Conservation (phyloP, 1,140 invertebrate species). For the Cardiocondyla obscurior region DNA sequence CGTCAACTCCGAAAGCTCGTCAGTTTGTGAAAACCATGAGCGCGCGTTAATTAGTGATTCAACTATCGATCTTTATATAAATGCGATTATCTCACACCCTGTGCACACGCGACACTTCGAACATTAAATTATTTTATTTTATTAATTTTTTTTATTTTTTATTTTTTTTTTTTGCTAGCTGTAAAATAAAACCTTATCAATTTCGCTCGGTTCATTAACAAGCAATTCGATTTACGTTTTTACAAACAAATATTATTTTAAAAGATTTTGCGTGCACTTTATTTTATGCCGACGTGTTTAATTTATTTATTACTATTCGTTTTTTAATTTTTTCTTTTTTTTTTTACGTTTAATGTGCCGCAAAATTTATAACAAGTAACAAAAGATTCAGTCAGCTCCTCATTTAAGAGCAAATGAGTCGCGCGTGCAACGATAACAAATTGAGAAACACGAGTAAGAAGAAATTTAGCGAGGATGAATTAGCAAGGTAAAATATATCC, state of each 20-base stretch:
- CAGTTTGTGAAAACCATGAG: slow-evolving; percentile 32
- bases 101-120: not conserved
- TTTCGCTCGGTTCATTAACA: not conserved
- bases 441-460: not conserved
- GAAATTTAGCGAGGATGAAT: not conserved
- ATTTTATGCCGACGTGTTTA: not conserved
- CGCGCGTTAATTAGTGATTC: slow-evolving; percentile 32
- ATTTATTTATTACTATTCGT: too few species aligned
- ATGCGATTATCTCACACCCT: not conserved
- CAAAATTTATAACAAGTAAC: slow-evolving; percentile 4
- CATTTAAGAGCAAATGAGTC: slow-evolving; percentile 1
- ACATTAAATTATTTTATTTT: not conserved
- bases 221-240: not conserved
- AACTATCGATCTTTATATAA: slow-evolving; percentile 34
- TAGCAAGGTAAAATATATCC: slow-evolving; percentile 16
- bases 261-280: not conserved
- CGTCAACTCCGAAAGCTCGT: slow-evolving; percentile 39
- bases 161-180: not conserved
- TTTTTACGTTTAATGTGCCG: too few species aligned
- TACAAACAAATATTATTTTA: not conserved
- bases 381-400: slow-evolving; percentile 2
- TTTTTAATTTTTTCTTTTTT: too few species aligned
- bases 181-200: not conserved
- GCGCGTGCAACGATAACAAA: not conserved
- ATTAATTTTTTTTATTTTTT: not conserved